Percentiles rank a stretch among this genome's conserved stretches.
These are phyloP conservation scores for Cydia strobilella DNA, from an alignment of 1,140 invertebrate genomes.

Conservation along the genomic window DNA sequence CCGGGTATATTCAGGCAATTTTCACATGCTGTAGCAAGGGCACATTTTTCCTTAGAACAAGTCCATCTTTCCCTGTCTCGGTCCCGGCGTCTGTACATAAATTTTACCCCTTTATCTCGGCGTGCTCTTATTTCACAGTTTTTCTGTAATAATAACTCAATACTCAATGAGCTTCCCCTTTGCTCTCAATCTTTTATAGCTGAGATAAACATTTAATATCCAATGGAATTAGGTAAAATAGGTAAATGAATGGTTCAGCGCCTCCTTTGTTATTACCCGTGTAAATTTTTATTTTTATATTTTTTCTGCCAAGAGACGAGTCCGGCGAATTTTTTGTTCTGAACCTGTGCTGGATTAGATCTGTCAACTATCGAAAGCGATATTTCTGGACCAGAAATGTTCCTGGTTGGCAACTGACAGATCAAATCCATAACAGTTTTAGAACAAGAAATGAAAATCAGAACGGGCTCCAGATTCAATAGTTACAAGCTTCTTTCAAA, in stretches of 20 bases:
- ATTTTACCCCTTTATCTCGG: conserved; percentile 27
- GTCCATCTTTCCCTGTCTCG: conserved; percentile 31
- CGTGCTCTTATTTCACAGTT: conserved; percentile 23
- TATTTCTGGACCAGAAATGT: no score
- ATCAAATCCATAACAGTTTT: no score
- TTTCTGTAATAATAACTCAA: conserved; percentile 31
- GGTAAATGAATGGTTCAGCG: neutral
- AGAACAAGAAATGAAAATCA: no score
- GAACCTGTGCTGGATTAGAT: no score
- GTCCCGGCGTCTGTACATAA: conserved; percentile 29
- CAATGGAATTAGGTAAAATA: neutral
- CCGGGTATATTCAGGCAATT: conserved; percentile 24
- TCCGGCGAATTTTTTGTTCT: no score
- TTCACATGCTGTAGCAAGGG: conserved; percentile 26
- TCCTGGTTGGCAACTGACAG: no score
- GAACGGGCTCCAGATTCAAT: no score
- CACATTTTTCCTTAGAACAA: conserved; percentile 32
- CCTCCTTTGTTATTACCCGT: neutral
- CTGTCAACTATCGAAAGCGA: no score
- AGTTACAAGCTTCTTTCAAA: no score
- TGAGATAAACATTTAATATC: conserved; percentile 3
- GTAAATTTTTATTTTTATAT: neutral
- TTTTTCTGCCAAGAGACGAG: no score
- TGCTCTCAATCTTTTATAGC: conserved; percentile 20
- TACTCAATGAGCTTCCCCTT: conserved; percentile 27